Conservation (phyloP, 2,888 invertebrate genomes). For the Lumbricus terrestris region DNA sequence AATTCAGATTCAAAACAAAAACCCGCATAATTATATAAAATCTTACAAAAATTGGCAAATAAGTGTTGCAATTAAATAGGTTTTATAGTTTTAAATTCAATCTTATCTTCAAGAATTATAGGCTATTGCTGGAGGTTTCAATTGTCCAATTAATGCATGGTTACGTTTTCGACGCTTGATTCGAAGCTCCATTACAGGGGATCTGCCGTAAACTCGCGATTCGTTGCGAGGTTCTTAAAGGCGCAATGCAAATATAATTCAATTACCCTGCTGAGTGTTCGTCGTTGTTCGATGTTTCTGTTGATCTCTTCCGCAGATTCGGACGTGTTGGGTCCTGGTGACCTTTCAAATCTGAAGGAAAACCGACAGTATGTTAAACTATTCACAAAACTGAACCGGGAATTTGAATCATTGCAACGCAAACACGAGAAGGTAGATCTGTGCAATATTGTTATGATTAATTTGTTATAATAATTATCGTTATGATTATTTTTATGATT, state of each 20-base stretch:
- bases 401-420: slow-evolving; percentile 18
- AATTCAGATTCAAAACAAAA: background rate
- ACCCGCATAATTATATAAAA: background rate
- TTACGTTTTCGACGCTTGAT: no score
- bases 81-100: no score
- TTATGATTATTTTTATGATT: no score
- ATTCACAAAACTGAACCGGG: slow-evolving; percentile 16
- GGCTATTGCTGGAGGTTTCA: no score
- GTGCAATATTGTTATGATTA: no score
- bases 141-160: no score
- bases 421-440: slow-evolving; percentile 26
- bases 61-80: no score
- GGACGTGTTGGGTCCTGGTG: background rate
- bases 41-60: background rate
- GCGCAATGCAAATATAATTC: background rate
- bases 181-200: no score
- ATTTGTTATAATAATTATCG: no score
- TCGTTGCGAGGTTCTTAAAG: background rate
- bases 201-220: background rate
- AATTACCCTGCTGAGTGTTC: background rate
- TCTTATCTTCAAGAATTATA: no score
- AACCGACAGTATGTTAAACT: slow-evolving; percentile 20
- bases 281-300: background rate
- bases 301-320: background rate
- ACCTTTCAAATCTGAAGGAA: background rate